Percentiles rank a stretch among this genome's conserved stretches.
These are phyloP conservation scores for Capromys pilorides DNA, from an alignment of 2,797 vertebrate genomes.

Conservation along the genomic window DNA sequence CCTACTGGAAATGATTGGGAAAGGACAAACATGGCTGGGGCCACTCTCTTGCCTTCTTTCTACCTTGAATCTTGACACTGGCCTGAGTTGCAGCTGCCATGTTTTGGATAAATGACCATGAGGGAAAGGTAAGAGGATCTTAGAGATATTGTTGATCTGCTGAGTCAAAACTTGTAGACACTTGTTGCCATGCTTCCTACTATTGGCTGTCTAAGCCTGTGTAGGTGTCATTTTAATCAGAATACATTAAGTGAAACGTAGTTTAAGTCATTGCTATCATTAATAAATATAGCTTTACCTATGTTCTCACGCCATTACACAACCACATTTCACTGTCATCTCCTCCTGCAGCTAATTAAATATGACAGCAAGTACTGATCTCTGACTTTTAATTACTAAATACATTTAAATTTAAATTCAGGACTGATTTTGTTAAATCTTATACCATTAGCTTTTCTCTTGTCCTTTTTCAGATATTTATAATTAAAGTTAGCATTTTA, in stretches of 20 bases:
- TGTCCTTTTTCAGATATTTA: background rate
- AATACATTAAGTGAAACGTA: background rate
- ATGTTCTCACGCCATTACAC: background rate
- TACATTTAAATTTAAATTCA: background rate
- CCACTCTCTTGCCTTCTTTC: background rate
- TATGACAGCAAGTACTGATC: background rate
- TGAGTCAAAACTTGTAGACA: background rate
- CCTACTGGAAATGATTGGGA: background rate
- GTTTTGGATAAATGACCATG: background rate
- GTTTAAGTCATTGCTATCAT: background rate
- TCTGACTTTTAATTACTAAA: background rate
- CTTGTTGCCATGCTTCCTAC: background rate
- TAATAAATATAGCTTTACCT: background rate
- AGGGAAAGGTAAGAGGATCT: background rate
- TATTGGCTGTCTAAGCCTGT: background rate
- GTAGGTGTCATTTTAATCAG: background rate
- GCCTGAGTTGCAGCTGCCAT: background rate
- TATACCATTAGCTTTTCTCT: background rate
- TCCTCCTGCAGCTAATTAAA: background rate
- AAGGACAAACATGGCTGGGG: too few relatives aligned
- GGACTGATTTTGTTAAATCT: background rate
- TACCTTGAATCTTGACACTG: background rate
- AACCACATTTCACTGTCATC: background rate
- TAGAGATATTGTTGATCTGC: background rate
- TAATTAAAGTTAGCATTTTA: background rate